Evolutionary conservation across 1,140 invertebrate genomes (phyloP), one percentile per base, ranked within the genome.

Genomic region (Scaptomyza pallida): DNA sequence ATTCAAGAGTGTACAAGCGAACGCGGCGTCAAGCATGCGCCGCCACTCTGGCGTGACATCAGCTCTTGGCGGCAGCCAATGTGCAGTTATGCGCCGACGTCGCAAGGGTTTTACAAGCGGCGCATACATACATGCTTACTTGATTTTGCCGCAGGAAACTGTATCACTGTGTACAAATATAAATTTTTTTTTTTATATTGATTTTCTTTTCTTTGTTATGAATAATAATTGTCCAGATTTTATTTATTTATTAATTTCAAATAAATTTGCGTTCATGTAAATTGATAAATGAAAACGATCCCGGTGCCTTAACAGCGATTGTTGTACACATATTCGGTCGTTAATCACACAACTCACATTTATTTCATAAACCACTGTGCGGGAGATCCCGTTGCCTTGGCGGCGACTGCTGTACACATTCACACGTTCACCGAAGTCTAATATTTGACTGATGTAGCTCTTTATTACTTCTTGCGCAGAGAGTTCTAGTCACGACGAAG

Each of bases 211-310:
- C n/a, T n/a, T n/a, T n/a, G n/a, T n/a, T n/a, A n/a, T n/a, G n/a
- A n/a, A n/a, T n/a, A n/a, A 35, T 35, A 35, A 6, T 35, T 2
- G 2, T 35, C 33, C 8, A 4, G 33, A 4, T 35, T 35, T 35
- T 35, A 35, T 35, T 2, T 35, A 35, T 35, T 3, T 35, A 2
- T 4, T 2, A 35, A 35, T 9, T n/a, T n/a, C n/a, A n/a, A 35
- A 35, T 35, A 35, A 35, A 35, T 35, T 35, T 35, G 33, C 33
- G 33, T 35, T 35, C 33, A 35, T 35, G 33, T 35, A 35, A 35
- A 35, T 35, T 35, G 6, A 35, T 35, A 9, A 35, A 35, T 35
- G 33, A 12, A 35, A 35, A 21, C 21, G 21, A 21, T 21, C 21
- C 21, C 21, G 21, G 21, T 21, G 21, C 21, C 21, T 21, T 21